A percentile compares a stretch with the other conserved stretches of the same genome.
phyloP scores from a whole-genome alignment of 2,113 vertebrate genomes.

The Notarius quadriscutis region DNA sequence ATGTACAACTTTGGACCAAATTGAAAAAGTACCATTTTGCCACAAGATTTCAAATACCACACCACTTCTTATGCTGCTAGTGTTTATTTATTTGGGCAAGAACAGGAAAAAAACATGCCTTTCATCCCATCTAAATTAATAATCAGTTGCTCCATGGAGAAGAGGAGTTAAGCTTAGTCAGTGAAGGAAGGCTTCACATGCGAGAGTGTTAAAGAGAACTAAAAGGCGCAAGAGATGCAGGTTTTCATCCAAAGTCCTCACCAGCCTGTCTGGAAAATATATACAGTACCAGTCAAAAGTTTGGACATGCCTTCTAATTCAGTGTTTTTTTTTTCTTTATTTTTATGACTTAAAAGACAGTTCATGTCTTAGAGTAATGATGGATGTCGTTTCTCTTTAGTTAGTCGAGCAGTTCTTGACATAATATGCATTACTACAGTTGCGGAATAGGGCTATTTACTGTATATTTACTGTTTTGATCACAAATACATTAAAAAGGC shows the following conservation, averaged over 20 bases:
- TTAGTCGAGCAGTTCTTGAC: too few relatives aligned
- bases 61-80: background rate
- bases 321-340: too few relatives aligned
- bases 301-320: too few relatives aligned
- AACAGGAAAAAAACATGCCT: background rate
- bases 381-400: too few relatives aligned
- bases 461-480: too few relatives aligned
- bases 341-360: too few relatives aligned
- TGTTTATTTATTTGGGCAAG: background rate
- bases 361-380: too few relatives aligned
- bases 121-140: background rate
- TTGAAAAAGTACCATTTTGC: too few relatives aligned
- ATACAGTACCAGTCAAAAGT: too few relatives aligned
- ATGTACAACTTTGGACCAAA: background rate
- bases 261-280: background rate
- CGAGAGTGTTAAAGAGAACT: background rate
- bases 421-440: too few relatives aligned
- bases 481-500: too few relatives aligned
- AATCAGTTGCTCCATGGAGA: background rate
- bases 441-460: too few relatives aligned
- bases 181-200: background rate
- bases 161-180: conserved; percentile 7
- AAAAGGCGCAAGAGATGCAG: conserved; percentile 23
- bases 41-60: background rate
- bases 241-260: background rate